Evolutionary conservation across 2,113 vertebrate species (phyloP), one percentile per base, ranked within the genome.

Genomic region (Dipodomys ordii): DNA sequence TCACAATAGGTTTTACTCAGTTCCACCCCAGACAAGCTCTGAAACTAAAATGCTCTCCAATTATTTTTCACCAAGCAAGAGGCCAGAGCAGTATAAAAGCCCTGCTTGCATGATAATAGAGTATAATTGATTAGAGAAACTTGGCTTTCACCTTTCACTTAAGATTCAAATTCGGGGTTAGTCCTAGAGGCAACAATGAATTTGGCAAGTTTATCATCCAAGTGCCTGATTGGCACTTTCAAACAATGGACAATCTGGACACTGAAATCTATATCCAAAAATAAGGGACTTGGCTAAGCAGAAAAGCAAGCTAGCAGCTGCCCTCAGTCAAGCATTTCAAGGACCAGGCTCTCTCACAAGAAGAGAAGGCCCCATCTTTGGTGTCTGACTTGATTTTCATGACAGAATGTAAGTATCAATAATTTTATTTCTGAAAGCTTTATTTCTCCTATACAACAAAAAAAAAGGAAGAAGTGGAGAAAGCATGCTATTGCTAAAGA

Each of bases 131-230:
- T 90, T 46, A 65, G 39, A 90, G 39, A 87, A 39, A 84, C 18
- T 86, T 68, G 49, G 15, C 71, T 83, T 88, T 78, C 64, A 90
- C 83, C 30, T 93, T 83, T 69, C 74, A 84, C 32, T 94, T 39
- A 79, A 62, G 28, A 82, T 92, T 69, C 74, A 49, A 87, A 93
- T 71, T 77, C 80, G 88, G 67, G 22, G 53, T 96, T 73, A 85
- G 92, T 25, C 67, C 76, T 83, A 57, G 60, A 93, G 79, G 88
- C 16, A 57, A 93, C 39, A 91, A 74, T 9, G 19, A 90, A 46
- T 44, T 74, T 90, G 76, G 19, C 92, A 71, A 90, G 25, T 22
- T 25, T 0, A 19, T 19, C 60, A 19, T 23, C 60, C 80, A 76
- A 10, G 57, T 0, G 18, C 25, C n/a, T 44, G 4, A 4, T 1